Evolutionary conservation across 2,113 vertebrate species (phyloP).

Genomic region (Candoia aspera): DNA sequence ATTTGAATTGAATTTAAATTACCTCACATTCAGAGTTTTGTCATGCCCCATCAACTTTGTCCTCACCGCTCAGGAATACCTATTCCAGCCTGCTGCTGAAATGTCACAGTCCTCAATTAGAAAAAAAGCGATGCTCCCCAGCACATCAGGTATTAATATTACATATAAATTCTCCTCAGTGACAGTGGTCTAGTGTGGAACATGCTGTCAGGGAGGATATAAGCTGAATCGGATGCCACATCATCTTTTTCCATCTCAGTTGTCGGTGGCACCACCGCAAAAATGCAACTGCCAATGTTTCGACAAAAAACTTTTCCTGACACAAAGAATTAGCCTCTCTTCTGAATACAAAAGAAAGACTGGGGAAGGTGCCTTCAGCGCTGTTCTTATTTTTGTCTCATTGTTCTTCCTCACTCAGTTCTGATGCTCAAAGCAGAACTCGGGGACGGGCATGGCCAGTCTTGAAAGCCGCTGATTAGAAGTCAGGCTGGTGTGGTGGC

Average conservation of each 20-base stretch:
- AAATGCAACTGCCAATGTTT: background rate
- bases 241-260: background rate
- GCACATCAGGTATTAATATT: too few relatives aligned
- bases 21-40: too few relatives aligned
- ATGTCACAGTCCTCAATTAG: background rate
- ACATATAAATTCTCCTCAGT: too few relatives aligned
- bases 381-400: background rate
- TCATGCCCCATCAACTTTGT: too few relatives aligned
- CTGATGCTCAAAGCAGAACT: background rate
- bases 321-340: background rate
- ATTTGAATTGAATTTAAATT: too few relatives aligned
- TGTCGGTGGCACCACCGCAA: background rate
- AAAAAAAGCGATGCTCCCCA: too few relatives aligned
- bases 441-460: background rate
- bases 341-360: background rate
- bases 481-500: background rate
- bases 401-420: background rate
- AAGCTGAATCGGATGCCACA: background rate
- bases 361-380: background rate
- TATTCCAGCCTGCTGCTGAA: background rate
- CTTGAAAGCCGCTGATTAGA: background rate
- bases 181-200: background rate
- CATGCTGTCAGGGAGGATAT: background rate
- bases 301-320: background rate
- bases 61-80: too few relatives aligned